A percentile compares a stretch with the other conserved stretches of the same genome.
Conservation (phyloP, 1,140 invertebrate species). For the Megalopta genalis region DNA sequence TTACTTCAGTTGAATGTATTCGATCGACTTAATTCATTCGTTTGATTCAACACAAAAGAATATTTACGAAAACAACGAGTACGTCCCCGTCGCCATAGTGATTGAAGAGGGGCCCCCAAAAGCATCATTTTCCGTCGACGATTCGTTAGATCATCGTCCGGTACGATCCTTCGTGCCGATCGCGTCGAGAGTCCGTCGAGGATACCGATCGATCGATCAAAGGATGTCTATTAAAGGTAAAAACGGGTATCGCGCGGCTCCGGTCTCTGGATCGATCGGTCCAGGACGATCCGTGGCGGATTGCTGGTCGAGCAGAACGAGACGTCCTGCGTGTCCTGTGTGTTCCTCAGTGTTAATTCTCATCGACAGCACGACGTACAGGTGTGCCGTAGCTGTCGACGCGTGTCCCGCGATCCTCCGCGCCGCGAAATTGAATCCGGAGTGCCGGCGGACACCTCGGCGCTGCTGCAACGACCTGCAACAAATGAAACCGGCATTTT, state of each 20-base stretch:
- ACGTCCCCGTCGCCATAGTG: no score
- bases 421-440: slow-evolving; percentile 28
- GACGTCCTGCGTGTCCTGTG: background rate
- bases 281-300: background rate
- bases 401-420: background rate
- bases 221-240: slow-evolving; percentile 25
- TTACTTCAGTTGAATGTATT: no score
- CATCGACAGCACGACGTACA: background rate
- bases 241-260: background rate
- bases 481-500: slow-evolving; percentile 12
- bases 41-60: no score
- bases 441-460: slow-evolving; percentile 10
- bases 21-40: no score
- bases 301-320: background rate
- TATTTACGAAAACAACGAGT: no score
- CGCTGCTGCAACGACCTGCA: slow-evolving; percentile 34
- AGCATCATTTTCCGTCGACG: no score
- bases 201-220: slow-evolving; percentile 26
- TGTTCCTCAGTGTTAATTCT: background rate
- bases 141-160: no score
- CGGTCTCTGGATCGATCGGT: background rate
- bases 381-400: background rate
- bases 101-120: no score
- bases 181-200: slow-evolving; percentile 21
- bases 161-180: background rate